Evolutionary conservation across 2,797 vertebrate genomes (phyloP), one percentile per base, ranked within the genome.

Genomic region (Astyanax mexicanus): DNA sequence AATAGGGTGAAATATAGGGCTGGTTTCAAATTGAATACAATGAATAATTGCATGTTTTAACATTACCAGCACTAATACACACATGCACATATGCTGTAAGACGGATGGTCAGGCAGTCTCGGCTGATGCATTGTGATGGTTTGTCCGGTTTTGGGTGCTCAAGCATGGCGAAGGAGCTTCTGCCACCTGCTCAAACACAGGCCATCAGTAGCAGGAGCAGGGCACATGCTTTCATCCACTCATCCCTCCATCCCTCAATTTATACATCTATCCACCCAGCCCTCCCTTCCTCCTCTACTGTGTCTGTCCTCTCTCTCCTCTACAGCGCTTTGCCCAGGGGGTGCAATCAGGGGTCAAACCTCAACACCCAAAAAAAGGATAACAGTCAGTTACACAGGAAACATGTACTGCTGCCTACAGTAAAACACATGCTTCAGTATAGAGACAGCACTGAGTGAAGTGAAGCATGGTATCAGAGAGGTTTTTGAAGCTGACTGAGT

Each of bases 71-170:
- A n/a, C n/a, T n/a, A n/a, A n/a, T n/a, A n/a, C n/a, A n/a, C n/a
- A n/a, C n/a, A n/a, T n/a, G n/a, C n/a, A n/a, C n/a, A n/a, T n/a
- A n/a, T n/a, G 62, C 21, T 27, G 10, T 27, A 27, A 38, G n/a
- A 40, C 32, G 44, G 66, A 69, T 64, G 70, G 67, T 52, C n/a
- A 15, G 52, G 38, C 55, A 77, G 57, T 68, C 61, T 75, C 83
- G 62, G 69, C 25, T 27, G 51, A 27, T 54, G 23, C 25, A 6
- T 27, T 54, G 51, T 25, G 51, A 52, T 10, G 11, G 51, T 25
- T 54, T 54, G 23, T 27, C 23, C 8, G 12, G 19, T 8, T 51
- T 49, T 51, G 19, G 49, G 49, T 51, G 49, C 9, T 3, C 19
- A 19, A 51, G 19, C 49, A 51, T 51, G 19, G 23, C 54, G 19